These are phyloP conservation scores for Myxocyprinus asiaticus DNA, from an alignment of 2,113 vertebrate genomes.

Conservation along the genomic window DNA sequence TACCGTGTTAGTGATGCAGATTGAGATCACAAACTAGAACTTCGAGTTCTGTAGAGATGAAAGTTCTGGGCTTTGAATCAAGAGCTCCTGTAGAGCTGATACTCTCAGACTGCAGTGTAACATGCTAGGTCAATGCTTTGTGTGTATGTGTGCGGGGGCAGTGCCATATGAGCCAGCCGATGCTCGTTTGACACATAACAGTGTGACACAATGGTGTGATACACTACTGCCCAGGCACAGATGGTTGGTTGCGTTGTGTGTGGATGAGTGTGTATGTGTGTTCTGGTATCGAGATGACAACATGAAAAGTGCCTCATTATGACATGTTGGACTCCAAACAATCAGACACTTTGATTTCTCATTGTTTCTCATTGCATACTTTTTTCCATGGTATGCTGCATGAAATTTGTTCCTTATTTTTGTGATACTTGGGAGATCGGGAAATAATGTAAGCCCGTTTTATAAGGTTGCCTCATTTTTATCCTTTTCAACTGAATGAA, in stretches of 20 bases:
- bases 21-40: neutral
- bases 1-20: neutral
- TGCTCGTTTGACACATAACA: constrained; percentile 46
- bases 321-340: constrained; percentile 9
- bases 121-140: constrained; percentile 16
- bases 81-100: constrained; percentile 31
- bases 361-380: neutral
- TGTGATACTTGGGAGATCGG: neutral
- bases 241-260: constrained; percentile 34
- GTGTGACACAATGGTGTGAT: constrained; percentile 42
- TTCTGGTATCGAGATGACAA: neutral
- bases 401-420: constrained; percentile 2
- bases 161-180: constrained; percentile 26
- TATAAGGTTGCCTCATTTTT: neutral
- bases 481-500: neutral
- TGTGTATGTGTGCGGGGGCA: constrained; percentile 15
- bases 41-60: neutral
- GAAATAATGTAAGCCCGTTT: neutral
- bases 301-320: constrained; percentile 22
- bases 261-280: neutral
- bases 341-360: constrained; percentile 5
- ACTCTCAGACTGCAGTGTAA: constrained; percentile 21
- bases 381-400: neutral
- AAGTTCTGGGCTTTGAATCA: constrained; percentile 34
- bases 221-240: constrained; percentile 49